These are phyloP conservation scores for Mormyrus iriodes DNA, from an alignment of 2,113 vertebrate genomes.

Conservation along the genomic window DNA sequence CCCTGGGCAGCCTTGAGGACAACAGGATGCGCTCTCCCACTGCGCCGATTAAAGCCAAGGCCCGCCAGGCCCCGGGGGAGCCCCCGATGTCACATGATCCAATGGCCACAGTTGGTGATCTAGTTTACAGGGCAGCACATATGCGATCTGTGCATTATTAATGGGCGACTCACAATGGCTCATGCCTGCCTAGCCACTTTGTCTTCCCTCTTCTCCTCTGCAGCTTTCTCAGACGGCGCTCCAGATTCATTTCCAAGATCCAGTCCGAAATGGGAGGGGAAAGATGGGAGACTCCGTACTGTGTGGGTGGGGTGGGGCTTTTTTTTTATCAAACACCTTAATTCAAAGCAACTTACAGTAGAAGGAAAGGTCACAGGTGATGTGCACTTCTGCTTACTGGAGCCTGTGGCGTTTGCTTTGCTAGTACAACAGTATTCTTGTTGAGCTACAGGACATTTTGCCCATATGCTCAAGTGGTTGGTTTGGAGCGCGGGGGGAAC, in stretches of 20 bases:
- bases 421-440: background rate
- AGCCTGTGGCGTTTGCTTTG: background rate
- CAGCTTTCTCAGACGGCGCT: background rate
- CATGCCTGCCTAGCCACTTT: constrained; percentile 9
- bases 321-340: too few species aligned
- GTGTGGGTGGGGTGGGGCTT: background rate
- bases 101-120: constrained; percentile 43
- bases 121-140: constrained; percentile 40
- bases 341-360: background rate
- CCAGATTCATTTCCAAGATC: background rate
- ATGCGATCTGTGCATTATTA: constrained; percentile 40
- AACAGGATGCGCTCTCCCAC: background rate
- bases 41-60: background rate
- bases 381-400: background rate
- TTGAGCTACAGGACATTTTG: background rate
- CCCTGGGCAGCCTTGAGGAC: background rate
- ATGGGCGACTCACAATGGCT: constrained; percentile 14
- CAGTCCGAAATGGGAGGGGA: background rate
- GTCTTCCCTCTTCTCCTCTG: background rate
- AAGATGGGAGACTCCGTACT: too few species aligned
- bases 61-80: constrained; percentile 12
- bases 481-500: background rate
- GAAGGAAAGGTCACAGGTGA: background rate
- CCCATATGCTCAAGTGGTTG: background rate
- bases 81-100: constrained; percentile 24